Percentiles rank a stretch among this genome's conserved stretches.
These are phyloP conservation scores for Drosophila pegasa DNA, from an alignment of 2,888 invertebrate species.

Conservation along the genomic window DNA sequence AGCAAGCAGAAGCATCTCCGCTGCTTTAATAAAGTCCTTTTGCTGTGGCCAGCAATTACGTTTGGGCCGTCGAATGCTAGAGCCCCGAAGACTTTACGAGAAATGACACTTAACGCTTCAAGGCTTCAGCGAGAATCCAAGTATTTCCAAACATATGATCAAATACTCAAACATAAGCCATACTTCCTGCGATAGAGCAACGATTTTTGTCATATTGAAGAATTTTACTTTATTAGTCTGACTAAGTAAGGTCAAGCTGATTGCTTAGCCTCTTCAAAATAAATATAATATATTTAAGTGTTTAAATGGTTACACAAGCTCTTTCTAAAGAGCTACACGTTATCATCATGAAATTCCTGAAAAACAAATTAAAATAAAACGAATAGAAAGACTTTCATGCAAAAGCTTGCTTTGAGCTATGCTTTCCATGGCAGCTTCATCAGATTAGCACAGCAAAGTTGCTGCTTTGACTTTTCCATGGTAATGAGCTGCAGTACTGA, in stretches of 20 bases:
- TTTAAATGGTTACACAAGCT: too few relatives aligned
- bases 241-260: background rate
- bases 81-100: background rate
- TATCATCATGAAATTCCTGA: too few relatives aligned
- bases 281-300: too few relatives aligned
- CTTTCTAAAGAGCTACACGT: too few relatives aligned
- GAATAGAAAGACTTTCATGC: background rate
- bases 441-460: background rate
- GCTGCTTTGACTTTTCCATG: too few relatives aligned
- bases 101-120: background rate
- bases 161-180: background rate
- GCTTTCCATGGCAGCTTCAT: background rate
- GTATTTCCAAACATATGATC: background rate
- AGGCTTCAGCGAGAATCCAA: background rate
- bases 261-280: too few relatives aligned
- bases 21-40: conserved; percentile 22
- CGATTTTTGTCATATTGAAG: background rate
- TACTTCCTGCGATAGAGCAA: background rate
- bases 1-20: conserved; percentile 6
- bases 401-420: background rate
- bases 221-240: background rate
- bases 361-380: too few relatives aligned
- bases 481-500: background rate
- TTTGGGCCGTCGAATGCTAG: conserved; percentile 19
- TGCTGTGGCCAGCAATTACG: conserved; percentile 24